Base-by-base conservation (phyloP, 2,113 vertebrate species). In the Nothoprocta pentlandii region DNA sequence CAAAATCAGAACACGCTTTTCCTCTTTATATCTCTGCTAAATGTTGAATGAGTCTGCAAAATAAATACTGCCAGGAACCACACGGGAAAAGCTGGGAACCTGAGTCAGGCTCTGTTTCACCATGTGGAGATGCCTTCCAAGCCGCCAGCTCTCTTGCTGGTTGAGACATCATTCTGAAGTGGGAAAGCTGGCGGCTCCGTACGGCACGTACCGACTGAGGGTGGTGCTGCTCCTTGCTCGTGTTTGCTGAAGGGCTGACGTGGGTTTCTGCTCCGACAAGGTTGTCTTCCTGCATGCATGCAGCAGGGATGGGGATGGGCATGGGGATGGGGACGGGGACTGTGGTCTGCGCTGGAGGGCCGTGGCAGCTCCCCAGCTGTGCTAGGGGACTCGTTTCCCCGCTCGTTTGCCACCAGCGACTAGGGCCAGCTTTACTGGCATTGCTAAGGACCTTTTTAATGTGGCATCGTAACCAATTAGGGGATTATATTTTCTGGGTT, bases 331-430 rank as follows among this genome's bases (percentile, higher is more conserved):
- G 12, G 59, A 2, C 9, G 51, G 16, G 19, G 15, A 10, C 36
- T 54, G 26, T 28, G 12, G 14, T 28, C 39, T 46, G 0, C 53
- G 3, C 7, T 5, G 3, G 36, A 25, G 9, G 64, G 22, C 68
- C 41, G 12, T 30, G 15, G 22, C 61, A 66, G 22, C 44, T 80
- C 9, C 7, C 28, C 32, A 25, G 39, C 41, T 77, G 32, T 73
- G 16, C 16, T 42, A 42, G 42, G 32, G 36, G 36, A 39, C 36
- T 39, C 36, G 36, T 73, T 15, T 19, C 22, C 20, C 53, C 47
- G 39, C 22, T 47, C 22, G 16, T 49, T 89, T 46, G 30, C 82
- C 16, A 36, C 13, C 54, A 39, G 36, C 8, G 32, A 7, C 8
- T 81, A 36, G 62, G 81, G 21, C 28, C 26, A 82, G 36, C 36